phyloP scores from a whole-genome alignment of 2,797 vertebrate species.

The Characodon lateralis region DNA sequence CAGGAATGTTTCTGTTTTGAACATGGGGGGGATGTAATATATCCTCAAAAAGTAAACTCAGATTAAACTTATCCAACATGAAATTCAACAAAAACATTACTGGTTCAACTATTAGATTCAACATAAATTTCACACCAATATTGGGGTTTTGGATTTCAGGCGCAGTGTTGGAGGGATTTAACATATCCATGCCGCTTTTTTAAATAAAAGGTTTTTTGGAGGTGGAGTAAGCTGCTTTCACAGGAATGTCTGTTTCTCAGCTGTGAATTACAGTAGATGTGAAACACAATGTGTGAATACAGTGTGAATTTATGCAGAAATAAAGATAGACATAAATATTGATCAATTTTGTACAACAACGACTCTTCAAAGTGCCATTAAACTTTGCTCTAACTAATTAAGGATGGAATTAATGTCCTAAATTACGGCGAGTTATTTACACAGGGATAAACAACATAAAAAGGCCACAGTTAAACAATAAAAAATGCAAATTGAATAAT shows the following conservation, averaged over 20 bases:
- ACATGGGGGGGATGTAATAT: not conserved
- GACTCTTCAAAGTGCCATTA: not conserved
- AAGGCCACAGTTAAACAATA: not conserved
- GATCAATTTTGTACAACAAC: not conserved
- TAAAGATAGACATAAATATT: not conserved
- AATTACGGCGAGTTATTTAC: no score
- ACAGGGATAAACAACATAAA: not conserved
- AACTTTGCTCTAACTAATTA: not conserved
- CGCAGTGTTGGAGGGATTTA: not conserved
- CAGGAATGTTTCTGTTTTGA: not conserved
- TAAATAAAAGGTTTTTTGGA: not conserved
- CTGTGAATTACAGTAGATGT: not conserved
- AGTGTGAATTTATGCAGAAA: not conserved
- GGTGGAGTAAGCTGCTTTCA: not conserved
- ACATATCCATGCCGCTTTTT: not conserved
- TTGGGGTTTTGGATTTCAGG: not conserved
- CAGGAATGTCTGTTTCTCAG: not conserved
- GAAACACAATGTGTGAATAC: not conserved
- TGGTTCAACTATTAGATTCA: slow-evolving; percentile 8
- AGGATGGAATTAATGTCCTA: no score
- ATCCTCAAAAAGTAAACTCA: not conserved
- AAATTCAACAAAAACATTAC: no score
- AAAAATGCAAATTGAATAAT: not conserved
- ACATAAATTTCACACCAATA: not conserved
- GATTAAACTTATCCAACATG: not conserved